Conservation (phyloP, 2,113 vertebrate genomes). For the Ranitomeya imitator region DNA sequence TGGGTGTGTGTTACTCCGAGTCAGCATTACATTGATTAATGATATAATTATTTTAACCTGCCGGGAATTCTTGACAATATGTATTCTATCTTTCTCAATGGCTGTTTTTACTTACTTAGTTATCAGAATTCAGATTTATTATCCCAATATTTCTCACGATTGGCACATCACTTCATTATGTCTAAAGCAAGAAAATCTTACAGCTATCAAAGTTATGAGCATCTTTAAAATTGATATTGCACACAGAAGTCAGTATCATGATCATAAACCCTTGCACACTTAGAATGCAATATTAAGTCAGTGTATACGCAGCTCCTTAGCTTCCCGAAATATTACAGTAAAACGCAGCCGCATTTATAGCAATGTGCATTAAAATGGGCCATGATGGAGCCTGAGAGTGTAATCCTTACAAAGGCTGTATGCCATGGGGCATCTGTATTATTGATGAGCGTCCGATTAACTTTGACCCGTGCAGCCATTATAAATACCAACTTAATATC, state of each 20-base stretch:
- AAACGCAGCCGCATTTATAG: not conserved
- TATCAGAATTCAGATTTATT: constrained; percentile 37
- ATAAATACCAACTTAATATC: not conserved
- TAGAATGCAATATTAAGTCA: not conserved
- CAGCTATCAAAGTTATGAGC: constrained; percentile 39
- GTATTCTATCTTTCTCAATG: constrained; percentile 30
- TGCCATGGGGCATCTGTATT: not conserved
- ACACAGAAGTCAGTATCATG: not conserved
- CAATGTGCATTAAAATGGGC: not conserved
- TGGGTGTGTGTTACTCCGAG: constrained; percentile 22
- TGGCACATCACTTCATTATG: constrained; percentile 47
- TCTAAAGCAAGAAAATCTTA: constrained; percentile 17
- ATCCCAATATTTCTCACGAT: constrained; percentile 32
- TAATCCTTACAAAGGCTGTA: not conserved
- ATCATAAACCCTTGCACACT: constrained; percentile 1
- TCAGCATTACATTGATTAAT: constrained; percentile 30
- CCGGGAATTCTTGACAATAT: constrained; percentile 34
- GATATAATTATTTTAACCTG: constrained; percentile 42
- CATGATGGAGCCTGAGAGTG: no score
- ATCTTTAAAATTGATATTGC: constrained; percentile 30
- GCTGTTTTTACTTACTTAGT: constrained; percentile 42
- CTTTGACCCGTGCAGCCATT: not conserved
- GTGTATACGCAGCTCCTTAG: not conserved
- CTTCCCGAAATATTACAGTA: not conserved
- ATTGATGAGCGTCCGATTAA: not conserved